These are phyloP conservation scores for Ascidia mentula DNA, from an alignment of 23 tunicate genomes.

Conservation along the genomic window DNA sequence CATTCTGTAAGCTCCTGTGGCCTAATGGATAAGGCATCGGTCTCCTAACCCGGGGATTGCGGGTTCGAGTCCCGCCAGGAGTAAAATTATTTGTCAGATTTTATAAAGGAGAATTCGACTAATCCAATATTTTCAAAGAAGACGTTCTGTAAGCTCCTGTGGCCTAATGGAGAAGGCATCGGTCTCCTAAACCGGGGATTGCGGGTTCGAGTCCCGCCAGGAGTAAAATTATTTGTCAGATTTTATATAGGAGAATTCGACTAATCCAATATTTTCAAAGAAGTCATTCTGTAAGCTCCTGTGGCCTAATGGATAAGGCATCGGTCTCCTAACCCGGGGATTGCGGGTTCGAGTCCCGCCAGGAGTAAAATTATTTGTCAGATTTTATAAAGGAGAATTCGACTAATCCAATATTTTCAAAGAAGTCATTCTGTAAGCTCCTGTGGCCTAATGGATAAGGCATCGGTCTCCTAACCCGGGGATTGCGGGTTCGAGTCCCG, in stretches of 20 bases:
- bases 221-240: background rate
- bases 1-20: background rate
- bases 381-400: no score
- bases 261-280: background rate
- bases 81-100: background rate
- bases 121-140: background rate
- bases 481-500: slow-evolving; percentile 4
- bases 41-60: background rate
- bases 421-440: background rate
- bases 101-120: no score
- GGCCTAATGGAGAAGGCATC: background rate
- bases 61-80: slow-evolving; percentile 5
- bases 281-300: background rate
- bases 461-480: slow-evolving; percentile 1
- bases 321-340: slow-evolving; percentile 1
- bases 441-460: slow-evolving; percentile 2
- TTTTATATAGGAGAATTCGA: background rate
- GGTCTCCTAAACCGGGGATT: slow-evolving; percentile 3
- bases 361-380: no score
- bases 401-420: no score
- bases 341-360: slow-evolving; percentile 5
- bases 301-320: slow-evolving; percentile 2
- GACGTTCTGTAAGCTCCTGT: background rate
- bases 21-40: slow-evolving; percentile 2
- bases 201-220: slow-evolving; percentile 5